These are phyloP conservation scores for Gymnocheta viridis DNA, from an alignment of 2,888 invertebrate genomes.

Conservation along the genomic window DNA sequence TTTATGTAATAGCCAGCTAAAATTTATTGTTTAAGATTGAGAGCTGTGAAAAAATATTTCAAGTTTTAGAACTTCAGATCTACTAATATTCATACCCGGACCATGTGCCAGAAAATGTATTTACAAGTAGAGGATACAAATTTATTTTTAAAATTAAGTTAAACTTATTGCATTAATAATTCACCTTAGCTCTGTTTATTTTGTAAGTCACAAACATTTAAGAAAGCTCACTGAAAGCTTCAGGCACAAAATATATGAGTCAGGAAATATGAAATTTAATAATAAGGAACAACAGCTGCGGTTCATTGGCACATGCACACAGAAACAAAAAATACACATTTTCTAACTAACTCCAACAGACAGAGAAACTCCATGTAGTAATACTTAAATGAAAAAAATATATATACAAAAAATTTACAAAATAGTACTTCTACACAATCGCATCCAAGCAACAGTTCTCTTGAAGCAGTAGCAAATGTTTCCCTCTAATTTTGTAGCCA, in stretches of 20 bases:
- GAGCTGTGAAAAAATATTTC: too few relatives aligned
- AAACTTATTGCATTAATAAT: too few relatives aligned
- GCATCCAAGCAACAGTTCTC: background rate
- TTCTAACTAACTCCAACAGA: background rate
- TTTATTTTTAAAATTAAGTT: too few relatives aligned
- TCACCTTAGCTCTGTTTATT: too few relatives aligned
- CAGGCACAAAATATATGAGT: background rate
- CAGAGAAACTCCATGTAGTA: background rate
- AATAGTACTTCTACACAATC: background rate
- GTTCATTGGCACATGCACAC: background rate
- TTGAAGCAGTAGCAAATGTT: background rate
- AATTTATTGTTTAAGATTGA: too few relatives aligned
- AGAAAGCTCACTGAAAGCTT: background rate
- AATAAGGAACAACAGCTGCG: constrained; percentile 31
- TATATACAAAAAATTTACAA: background rate
- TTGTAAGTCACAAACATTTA: too few relatives aligned
- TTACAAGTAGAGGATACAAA: too few relatives aligned
- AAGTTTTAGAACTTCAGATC: too few relatives aligned
- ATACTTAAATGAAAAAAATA: background rate
- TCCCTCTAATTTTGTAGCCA: background rate
- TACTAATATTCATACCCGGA: too few relatives aligned
- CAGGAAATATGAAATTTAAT: constrained; percentile 7
- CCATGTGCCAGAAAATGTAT: too few relatives aligned
- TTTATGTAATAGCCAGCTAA: too few relatives aligned
- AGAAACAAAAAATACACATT: background rate